Evolutionary conservation across 2,888 invertebrate genomes (phyloP).

Genomic region (Iphiclides podalirius): DNA sequence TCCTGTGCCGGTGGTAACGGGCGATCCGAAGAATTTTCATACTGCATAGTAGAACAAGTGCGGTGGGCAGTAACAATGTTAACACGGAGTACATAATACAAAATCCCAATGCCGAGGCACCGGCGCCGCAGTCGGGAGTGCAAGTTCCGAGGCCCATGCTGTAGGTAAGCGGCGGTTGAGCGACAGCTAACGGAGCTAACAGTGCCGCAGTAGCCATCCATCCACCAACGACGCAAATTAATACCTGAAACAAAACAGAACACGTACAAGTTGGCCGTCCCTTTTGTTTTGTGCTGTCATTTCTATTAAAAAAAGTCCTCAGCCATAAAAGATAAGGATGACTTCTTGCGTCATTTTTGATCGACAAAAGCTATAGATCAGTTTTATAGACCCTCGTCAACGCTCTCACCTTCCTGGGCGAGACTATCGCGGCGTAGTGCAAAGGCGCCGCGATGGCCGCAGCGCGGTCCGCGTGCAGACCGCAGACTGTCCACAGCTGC

Average conservation of each 20-base stretch:
- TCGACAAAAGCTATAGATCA: too few relatives aligned
- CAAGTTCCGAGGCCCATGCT: conserved; percentile 81
- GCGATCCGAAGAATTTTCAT: conserved; percentile 85
- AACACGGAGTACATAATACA: conserved; percentile 82
- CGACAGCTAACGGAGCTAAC: conserved; percentile 82
- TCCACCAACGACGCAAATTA: conserved; percentile 80
- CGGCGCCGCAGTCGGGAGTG: conserved; percentile 84
- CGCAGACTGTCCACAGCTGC: conserved; percentile 90
- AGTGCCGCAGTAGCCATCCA: conserved; percentile 84
- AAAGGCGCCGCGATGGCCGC: conserved; percentile 90
- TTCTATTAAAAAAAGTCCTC: too few relatives aligned
- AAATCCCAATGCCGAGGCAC: conserved; percentile 81
- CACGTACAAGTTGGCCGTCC: background rate
- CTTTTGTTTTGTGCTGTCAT: too few relatives aligned
- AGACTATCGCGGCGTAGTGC: conserved; percentile 88
- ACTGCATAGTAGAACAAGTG: conserved; percentile 86
- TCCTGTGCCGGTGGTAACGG: conserved; percentile 88
- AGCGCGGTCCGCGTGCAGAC: conserved; percentile 88
- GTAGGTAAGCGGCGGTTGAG: conserved; percentile 69
- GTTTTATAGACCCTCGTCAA: too few relatives aligned
- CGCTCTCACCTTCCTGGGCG: conserved; percentile 81
- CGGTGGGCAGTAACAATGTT: conserved; percentile 84
- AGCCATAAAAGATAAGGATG: too few relatives aligned
- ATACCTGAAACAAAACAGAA: conserved; percentile 10
- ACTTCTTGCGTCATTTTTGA: too few relatives aligned